Conservation (phyloP, 2,797 vertebrate genomes). For the Okamejei kenojei region DNA sequence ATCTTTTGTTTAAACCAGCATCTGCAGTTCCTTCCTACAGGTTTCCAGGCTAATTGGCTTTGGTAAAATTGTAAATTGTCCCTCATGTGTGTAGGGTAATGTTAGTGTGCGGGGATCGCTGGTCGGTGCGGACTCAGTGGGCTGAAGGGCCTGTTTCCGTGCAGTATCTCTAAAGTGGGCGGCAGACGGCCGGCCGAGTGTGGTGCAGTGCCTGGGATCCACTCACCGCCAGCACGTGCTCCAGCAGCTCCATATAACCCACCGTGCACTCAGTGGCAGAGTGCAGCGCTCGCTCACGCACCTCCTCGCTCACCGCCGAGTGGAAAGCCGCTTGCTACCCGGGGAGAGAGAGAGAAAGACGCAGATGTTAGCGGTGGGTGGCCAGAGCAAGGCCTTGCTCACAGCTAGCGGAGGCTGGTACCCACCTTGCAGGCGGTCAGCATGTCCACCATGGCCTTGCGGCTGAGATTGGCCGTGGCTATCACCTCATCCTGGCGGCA, state of each 20-base stretch:
- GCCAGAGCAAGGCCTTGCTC: background rate
- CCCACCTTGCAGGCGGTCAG: slow-evolving; percentile 88
- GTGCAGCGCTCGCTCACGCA: slow-evolving; percentile 71
- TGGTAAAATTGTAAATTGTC: no score
- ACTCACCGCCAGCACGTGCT: slow-evolving; percentile 85
- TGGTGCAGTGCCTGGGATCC: background rate
- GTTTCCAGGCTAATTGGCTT: no score
- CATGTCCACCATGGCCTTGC: slow-evolving; percentile 94
- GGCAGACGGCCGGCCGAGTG: background rate
- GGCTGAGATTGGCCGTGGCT: slow-evolving; percentile 91
- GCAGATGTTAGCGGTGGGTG: background rate
- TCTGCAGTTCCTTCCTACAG: no score
- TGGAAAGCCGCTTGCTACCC: slow-evolving; percentile 83
- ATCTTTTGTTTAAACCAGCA: no score
- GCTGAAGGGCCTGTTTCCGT: no score
- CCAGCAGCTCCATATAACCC: slow-evolving; percentile 82
- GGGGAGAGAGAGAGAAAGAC: background rate
- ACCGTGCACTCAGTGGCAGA: slow-evolving; percentile 80
- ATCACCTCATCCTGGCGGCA: slow-evolving; percentile 94
- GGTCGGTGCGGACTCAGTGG: no score
- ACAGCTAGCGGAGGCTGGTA: background rate
- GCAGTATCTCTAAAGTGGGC: no score
- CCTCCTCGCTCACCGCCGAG: slow-evolving; percentile 75
- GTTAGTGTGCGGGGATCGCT: no score
- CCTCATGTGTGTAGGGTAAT: no score